Evolutionary conservation across 2,113 vertebrate species (phyloP), one percentile per base, ranked within the genome.

Genomic region (Megaceryle torquata): DNA sequence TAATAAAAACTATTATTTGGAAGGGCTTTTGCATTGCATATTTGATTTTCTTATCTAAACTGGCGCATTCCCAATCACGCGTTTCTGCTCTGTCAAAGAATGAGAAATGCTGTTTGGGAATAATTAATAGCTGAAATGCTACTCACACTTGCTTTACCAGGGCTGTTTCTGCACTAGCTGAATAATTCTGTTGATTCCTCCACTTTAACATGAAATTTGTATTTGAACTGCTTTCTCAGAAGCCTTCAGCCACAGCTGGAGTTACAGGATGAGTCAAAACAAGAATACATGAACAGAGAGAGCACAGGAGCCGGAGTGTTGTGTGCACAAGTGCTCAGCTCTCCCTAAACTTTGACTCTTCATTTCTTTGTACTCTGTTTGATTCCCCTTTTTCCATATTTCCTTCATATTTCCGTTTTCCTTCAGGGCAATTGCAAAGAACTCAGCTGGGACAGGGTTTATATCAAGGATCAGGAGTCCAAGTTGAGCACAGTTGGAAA

Each of bases 131-230:
- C 76, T 68, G 72, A 77, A 71, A 44, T 39, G 63, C 71, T 43
- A 15, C 51, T 43, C 57, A 65, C 53, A 13, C 6, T 33, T 85
- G 21, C 51, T 63, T 79, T 72, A 67, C 64, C 64, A 19, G 82
- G 85, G 86, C 65, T 53, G 16, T 6, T 75, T 85, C 94, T 93
- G 82, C 54, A 37, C 43, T 64, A n/a, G 39, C 43, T 90, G 75
- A 94, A 90, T 89, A 85, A 75, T 94, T 94, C 82, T 69, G 57
- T 94, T 91, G 86, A 89, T 92, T 95, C 81, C 69, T 80, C n/a
- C 86, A 64, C 75, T 81, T 83, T 75, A 81, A 81, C 89, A 84
- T 7, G 25, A 35, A 33, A 48, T 83, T 54, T 29, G 59, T 89
- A 33, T 83, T 86, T 87, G 75, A 93, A 54, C 35, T 20, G 2